A percentile compares a stretch with the other conserved stretches of the same genome.
Evolutionary conservation across 2,888 invertebrate species (phyloP).

Genomic region (Abrostola triplasia): DNA sequence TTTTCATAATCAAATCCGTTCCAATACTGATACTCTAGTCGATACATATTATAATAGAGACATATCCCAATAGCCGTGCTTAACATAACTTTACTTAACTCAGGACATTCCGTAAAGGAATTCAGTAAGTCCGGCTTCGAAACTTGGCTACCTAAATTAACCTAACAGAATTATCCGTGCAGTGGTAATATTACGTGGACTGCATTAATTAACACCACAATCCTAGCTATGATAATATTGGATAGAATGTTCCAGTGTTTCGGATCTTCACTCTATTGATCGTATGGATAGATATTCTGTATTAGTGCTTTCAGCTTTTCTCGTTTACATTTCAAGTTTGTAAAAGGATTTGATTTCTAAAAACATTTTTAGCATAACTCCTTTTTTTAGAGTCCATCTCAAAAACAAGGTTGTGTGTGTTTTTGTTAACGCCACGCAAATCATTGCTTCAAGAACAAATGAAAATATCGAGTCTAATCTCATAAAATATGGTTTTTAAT

Average conservation of each 20-base stretch:
- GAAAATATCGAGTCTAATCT: too few relatives aligned
- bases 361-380: too few relatives aligned
- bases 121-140: constrained; percentile 32
- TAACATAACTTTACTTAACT: constrained; percentile 28
- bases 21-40: too few relatives aligned
- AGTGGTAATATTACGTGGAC: constrained; percentile 20
- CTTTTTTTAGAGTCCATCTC: too few relatives aligned
- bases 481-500: too few relatives aligned
- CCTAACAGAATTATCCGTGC: constrained; percentile 33
- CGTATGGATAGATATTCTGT: background rate
- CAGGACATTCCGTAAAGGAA: constrained; percentile 42
- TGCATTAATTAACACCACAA: constrained; percentile 26
- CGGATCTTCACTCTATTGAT: background rate
- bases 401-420: too few relatives aligned
- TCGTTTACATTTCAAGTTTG: too few relatives aligned
- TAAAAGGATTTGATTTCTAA: too few relatives aligned
- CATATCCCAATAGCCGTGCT: constrained; percentile 28
- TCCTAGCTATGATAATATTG: constrained; percentile 1
- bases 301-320: too few relatives aligned
- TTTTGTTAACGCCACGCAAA: too few relatives aligned
- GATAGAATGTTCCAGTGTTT: background rate
- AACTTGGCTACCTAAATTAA: constrained; percentile 50
- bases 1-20: too few relatives aligned
- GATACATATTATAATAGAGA: background rate
- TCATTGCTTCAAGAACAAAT: too few relatives aligned